Evolutionary conservation across 2,113 vertebrate species (phyloP).

Genomic region (Thomomys bottae): DNA sequence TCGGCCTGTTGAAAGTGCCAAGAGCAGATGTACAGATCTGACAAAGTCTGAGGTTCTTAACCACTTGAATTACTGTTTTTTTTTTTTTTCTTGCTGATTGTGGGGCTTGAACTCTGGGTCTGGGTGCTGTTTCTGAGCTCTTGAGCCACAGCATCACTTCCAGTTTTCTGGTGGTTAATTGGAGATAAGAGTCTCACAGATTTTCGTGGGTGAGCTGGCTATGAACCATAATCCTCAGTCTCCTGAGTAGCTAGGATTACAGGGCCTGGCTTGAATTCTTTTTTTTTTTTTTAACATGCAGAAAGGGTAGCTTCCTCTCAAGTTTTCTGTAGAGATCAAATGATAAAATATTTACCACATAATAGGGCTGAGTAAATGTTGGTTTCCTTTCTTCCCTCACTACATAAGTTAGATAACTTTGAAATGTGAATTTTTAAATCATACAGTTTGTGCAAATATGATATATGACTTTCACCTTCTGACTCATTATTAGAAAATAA

Average conservation of each 20-base stretch:
- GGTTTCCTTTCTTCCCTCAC: conserved; percentile 16
- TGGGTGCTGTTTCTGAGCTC: too few species aligned
- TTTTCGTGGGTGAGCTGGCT: too few species aligned
- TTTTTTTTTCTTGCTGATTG: too few species aligned
- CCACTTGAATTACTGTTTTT: background rate
- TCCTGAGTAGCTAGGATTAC: too few species aligned
- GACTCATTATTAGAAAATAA: too few species aligned
- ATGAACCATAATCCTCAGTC: too few species aligned
- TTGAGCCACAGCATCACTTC: too few species aligned
- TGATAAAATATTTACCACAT: background rate
- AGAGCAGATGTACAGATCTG: background rate
- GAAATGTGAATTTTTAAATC: conserved; percentile 36
- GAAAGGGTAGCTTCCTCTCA: background rate
- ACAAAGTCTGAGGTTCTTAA: background rate
- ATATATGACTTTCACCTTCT: background rate
- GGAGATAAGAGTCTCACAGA: too few species aligned
- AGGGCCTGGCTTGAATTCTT: too few species aligned
- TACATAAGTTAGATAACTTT: conserved; percentile 13
- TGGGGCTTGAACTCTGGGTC: too few species aligned
- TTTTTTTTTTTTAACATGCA: background rate
- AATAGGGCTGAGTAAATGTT: background rate
- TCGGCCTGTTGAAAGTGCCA: background rate
- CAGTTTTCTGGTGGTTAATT: too few species aligned
- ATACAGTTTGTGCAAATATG: conserved; percentile 9
- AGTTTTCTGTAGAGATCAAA: background rate